Percentiles rank a stretch among this genome's conserved stretches.
Conservation (phyloP, 2,888 invertebrate genomes). For the Chydorus sphaericus region DNA sequence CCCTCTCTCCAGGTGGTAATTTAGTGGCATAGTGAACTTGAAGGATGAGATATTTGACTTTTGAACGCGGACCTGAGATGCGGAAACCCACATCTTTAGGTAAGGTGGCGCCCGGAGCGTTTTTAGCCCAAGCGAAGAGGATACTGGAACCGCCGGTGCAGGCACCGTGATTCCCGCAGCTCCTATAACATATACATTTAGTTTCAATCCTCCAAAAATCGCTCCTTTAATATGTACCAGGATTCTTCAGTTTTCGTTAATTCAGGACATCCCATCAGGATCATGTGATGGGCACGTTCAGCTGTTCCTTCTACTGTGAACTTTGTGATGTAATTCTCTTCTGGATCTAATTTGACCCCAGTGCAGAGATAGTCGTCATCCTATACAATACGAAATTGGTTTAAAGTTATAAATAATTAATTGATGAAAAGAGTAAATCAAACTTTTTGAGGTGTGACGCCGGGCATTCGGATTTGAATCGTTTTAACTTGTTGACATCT, state of each 20-base stretch:
- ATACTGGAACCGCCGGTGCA: conserved; percentile 31
- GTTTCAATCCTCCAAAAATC: too few species aligned
- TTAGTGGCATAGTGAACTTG: conserved; percentile 38
- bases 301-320: conserved; percentile 36
- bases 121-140: conserved; percentile 44
- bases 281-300: conserved; percentile 40
- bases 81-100: conserved; percentile 39
- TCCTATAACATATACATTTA: conserved; percentile 25
- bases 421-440: background rate
- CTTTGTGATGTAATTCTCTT: conserved; percentile 21
- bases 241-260: conserved; percentile 23
- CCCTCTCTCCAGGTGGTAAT: conserved; percentile 21
- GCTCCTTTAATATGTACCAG: background rate
- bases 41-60: conserved; percentile 36
- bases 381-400: conserved; percentile 24
- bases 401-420: background rate
- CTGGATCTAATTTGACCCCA: conserved; percentile 25
- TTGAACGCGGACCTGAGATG: conserved; percentile 32
- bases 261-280: conserved; percentile 37
- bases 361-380: conserved; percentile 33
- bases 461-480: conserved; percentile 6
- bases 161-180: conserved; percentile 34
- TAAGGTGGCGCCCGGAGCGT: conserved; percentile 37
- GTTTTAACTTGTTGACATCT: too few species aligned
- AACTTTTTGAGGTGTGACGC: background rate